Base-by-base conservation (phyloP, 2,113 vertebrate genomes). In the Calidris pugnax region DNA sequence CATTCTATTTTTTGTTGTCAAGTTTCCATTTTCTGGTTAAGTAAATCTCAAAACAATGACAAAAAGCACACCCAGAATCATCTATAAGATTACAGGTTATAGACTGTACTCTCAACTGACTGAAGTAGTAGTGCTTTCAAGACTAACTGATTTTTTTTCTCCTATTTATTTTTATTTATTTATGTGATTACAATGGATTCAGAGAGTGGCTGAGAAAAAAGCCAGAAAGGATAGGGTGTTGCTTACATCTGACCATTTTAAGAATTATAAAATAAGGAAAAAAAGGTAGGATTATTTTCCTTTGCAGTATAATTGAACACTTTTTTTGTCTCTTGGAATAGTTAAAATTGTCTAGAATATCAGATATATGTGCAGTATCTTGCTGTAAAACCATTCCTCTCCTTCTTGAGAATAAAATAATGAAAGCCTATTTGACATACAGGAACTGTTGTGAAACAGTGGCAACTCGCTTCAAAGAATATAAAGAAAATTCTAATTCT, bases 11-110 rank as follows among this genome's bases (percentile, higher is more conserved):
- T 93, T 94, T 95, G 57, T 95, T 96, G 67, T 64, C 77, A 83
- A 84, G 37, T 92, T 96, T 97, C 94, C 35, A 28, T 97, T 97
- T 98, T 96, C 90, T 98, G 86, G 81, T 97, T 97, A 97, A 98
- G 74, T 95, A 96, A 97, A 97, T 93, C 87, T 93, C 90, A 96
- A 96, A 97, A 95, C 50, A 97, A 91, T 96, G 67, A 85, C 85
- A 92, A 96, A 96, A 96, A 90, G 89, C 95, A 97, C 93, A 87
- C 89, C 51, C 41, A 71, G 92, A 98, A 93, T 94, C 90, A 94
- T 75, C 90, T 94, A 26, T 1, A 33, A 67, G 41, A 93, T 89
- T 95, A 84, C 82, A 93, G 63, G 66, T 94, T 97, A 96, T 91
- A 96, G 77, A 97, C 85, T 66, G 6, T 96, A 91, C 55, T 94